phyloP scores from a whole-genome alignment of 2,797 vertebrate species.

The Mormyrops attenuatus region DNA sequence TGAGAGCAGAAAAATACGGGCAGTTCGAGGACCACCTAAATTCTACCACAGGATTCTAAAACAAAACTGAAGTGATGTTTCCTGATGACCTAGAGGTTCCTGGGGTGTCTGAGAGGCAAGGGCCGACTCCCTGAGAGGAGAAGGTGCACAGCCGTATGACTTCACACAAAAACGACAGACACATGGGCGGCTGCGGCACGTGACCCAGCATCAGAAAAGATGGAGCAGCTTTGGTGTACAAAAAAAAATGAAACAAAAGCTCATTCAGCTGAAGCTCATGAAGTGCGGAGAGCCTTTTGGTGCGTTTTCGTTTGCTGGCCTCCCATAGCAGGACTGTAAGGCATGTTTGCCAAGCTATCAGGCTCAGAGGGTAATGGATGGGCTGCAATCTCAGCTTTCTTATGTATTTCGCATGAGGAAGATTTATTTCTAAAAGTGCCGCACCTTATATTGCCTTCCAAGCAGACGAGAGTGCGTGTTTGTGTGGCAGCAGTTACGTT shows the following conservation, averaged over 20 bases:
- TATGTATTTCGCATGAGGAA: background rate
- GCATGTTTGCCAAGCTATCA: slow-evolving; percentile 45
- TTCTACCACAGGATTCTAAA: background rate
- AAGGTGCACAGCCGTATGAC: background rate
- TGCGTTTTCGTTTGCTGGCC: slow-evolving; percentile 32
- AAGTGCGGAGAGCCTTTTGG: slow-evolving; percentile 40
- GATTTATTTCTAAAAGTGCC: slow-evolving; percentile 44
- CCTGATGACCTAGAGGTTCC: background rate
- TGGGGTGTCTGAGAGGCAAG: background rate
- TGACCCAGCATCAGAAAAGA: background rate
- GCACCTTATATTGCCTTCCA: slow-evolving; percentile 39
- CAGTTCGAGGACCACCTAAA: background rate
- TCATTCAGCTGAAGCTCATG: slow-evolving; percentile 39
- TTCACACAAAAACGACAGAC: background rate
- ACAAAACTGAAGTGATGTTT: background rate
- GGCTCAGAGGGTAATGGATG: slow-evolving; percentile 34
- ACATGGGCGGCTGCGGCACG: background rate
- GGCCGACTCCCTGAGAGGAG: background rate
- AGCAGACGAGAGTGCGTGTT: background rate
- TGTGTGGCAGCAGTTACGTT: background rate
- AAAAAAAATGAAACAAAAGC: slow-evolving; percentile 41
- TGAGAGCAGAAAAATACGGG: background rate
- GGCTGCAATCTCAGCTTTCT: background rate
- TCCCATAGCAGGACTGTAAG: slow-evolving; percentile 39
- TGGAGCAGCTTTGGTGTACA: background rate